These are phyloP conservation scores for Drosophila conformis DNA, from an alignment of 2,888 invertebrate species.

Conservation along the genomic window DNA sequence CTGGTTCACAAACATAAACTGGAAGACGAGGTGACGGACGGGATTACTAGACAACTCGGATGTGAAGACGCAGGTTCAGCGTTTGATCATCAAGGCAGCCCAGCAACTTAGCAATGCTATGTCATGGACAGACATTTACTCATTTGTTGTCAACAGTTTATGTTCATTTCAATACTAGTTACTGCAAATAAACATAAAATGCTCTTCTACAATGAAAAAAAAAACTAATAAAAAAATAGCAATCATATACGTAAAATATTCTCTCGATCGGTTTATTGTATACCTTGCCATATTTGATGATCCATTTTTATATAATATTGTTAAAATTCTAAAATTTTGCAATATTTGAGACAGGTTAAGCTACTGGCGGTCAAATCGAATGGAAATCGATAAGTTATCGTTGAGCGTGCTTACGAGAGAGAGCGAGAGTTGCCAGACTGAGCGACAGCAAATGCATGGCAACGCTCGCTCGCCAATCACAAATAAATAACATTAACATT, in stretches of 20 bases:
- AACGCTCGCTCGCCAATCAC: constrained; percentile 38
- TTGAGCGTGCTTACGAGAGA: not conserved
- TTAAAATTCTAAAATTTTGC: not conserved
- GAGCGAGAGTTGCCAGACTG: constrained; percentile 30
- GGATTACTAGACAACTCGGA: constrained; percentile 86
- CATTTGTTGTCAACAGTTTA: too few species aligned
- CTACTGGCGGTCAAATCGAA: not conserved
- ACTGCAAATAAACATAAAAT: not conserved
- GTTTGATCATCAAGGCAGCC: constrained; percentile 93
- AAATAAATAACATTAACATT: constrained; percentile 59
- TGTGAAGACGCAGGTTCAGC: constrained; percentile 92
- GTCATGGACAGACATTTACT: constrained; percentile 86
- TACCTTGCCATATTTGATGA: not conserved
- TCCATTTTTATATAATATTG: not conserved
- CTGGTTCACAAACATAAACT: constrained; percentile 96
- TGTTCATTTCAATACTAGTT: not conserved
- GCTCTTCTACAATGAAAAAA: not conserved
- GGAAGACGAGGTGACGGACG: constrained; percentile 91
- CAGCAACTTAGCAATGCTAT: constrained; percentile 91
- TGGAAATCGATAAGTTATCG: constrained; percentile 11
- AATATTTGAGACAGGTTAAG: not conserved
- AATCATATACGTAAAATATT: not conserved
- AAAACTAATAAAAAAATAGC: not conserved
- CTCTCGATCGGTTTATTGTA: not conserved
- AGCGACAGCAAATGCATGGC: constrained; percentile 23